Base-by-base conservation (phyloP, 2,888 invertebrate species). In the Strigamia crassipes region DNA sequence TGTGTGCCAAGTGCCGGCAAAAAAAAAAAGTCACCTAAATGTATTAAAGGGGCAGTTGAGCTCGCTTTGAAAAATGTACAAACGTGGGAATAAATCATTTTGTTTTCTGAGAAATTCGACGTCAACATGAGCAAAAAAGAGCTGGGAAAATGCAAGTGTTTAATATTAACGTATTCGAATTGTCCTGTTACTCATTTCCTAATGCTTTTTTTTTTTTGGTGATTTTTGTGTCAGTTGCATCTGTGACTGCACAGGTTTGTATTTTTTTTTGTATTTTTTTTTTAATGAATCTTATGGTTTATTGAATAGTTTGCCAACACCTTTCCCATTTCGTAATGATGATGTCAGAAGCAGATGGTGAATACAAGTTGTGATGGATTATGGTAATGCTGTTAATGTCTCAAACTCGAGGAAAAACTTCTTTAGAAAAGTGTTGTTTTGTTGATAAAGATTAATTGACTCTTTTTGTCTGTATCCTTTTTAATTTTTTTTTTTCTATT, bases 331-430 rank as follows among this genome's bases (percentile, higher is more conserved):
- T 66, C 23, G 15, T 66, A 66, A 66, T 66, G 66, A 66, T 66
- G 27, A 66, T 66, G 66, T 66, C 66, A 66, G 66, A 66, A 66
- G 66, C 66, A 66, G 66, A 15, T 66, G 66, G 23, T 66, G 66
- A 66, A 27, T 66, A 66, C 66, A 66, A 66, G 23, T 66, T 66
- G 66, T 66, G 66, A 66, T 66, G 66, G 66, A 66, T 66, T 66
- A 66, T 66, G 66, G 66, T 66, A 66, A 66, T 66, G 66, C 13
- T 66, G 23, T 66, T 66, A 66, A 66, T 66, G 66, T 21, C 51
- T 56, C 9, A 12, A 23, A 27, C 66, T 23, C 15, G 8, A 21
- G 15, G 23, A 66, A 8, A 8, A 56, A n/a, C n/a, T 21, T 56
- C 56, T 56, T n/a, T 56, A 27, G 27, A 27, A 27, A 27, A 27